phyloP scores from a whole-genome alignment of 1,140 invertebrate species.

The Lepidotrigona ventralis region DNA sequence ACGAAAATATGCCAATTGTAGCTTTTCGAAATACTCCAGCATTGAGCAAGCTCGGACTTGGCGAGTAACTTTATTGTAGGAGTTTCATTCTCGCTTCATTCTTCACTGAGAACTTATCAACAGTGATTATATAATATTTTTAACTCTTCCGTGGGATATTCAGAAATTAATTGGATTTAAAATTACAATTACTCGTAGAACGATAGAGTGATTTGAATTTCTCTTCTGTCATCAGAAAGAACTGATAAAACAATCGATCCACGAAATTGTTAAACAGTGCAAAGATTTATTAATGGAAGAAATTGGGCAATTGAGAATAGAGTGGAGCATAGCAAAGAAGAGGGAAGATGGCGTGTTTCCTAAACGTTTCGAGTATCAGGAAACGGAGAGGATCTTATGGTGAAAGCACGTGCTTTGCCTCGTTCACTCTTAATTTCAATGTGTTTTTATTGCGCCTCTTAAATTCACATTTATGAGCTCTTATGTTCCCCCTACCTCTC shows the following conservation, averaged over 20 bases:
- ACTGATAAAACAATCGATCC: too few species aligned
- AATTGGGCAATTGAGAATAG: background rate
- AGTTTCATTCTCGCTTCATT: background rate
- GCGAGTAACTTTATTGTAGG: background rate
- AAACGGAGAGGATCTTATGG: constrained; percentile 37
- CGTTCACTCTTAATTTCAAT: constrained; percentile 81
- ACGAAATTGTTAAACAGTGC: background rate
- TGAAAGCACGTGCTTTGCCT: constrained; percentile 71
- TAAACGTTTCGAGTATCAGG: constrained; percentile 38
- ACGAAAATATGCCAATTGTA: constrained; percentile 13
- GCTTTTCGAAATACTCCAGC: constrained; percentile 3
- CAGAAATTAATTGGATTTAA: too few species aligned
- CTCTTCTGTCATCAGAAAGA: too few species aligned
- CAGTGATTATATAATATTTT: background rate
- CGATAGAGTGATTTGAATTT: too few species aligned
- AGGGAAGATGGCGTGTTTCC: background rate
- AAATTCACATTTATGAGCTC: constrained; percentile 82
- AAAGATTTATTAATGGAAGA: background rate
- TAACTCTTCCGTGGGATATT: background rate
- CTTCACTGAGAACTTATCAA: background rate
- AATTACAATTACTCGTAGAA: too few species aligned
- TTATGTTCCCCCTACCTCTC: constrained; percentile 74
- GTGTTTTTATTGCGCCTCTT: constrained; percentile 81
- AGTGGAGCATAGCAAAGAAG: background rate
- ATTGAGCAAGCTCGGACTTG: background rate